Conservation (phyloP, 1,140 invertebrate genomes). For the Ptiloglossa arizonensis region DNA sequence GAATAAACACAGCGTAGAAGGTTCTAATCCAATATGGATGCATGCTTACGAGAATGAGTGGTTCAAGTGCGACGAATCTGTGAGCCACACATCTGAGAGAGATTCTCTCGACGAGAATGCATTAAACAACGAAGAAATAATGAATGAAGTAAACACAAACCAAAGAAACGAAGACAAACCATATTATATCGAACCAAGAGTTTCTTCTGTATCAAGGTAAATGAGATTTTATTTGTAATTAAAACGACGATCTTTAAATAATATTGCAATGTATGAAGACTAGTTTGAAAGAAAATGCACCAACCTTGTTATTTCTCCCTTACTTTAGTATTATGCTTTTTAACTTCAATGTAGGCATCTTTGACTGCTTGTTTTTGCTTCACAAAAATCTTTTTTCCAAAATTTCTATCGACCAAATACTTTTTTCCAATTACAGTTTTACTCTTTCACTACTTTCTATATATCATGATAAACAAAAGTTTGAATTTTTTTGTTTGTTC, state of each 20-base stretch:
- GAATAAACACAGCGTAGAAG: conserved; percentile 96
- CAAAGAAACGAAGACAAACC: conserved; percentile 83
- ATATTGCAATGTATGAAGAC: too few species aligned
- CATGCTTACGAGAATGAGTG: conserved; percentile 97
- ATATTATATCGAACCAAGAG: conserved; percentile 84
- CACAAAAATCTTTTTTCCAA: too few species aligned
- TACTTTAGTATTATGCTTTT: too few species aligned
- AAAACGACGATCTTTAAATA: not conserved
- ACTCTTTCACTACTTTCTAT: too few species aligned
- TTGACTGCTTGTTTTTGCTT: too few species aligned
- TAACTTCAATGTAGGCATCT: too few species aligned
- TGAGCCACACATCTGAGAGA: conserved; percentile 88
- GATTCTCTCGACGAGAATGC: conserved; percentile 95
- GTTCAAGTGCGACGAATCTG: conserved; percentile 93
- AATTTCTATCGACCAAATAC: too few species aligned
- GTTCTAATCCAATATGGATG: conserved; percentile 97
- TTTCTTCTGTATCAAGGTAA: conserved; percentile 78
- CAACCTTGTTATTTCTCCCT: too few species aligned
- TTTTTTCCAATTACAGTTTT: too few species aligned
- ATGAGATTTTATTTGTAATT: not conserved
- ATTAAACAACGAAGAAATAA: conserved; percentile 84
- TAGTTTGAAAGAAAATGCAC: too few species aligned
- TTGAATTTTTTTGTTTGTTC: too few species aligned
- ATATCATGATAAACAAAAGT: too few species aligned
- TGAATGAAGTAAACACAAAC: conserved; percentile 83